Evolutionary conservation across 2,888 invertebrate genomes (phyloP).

Genomic region (Euplagia quadripunctaria): DNA sequence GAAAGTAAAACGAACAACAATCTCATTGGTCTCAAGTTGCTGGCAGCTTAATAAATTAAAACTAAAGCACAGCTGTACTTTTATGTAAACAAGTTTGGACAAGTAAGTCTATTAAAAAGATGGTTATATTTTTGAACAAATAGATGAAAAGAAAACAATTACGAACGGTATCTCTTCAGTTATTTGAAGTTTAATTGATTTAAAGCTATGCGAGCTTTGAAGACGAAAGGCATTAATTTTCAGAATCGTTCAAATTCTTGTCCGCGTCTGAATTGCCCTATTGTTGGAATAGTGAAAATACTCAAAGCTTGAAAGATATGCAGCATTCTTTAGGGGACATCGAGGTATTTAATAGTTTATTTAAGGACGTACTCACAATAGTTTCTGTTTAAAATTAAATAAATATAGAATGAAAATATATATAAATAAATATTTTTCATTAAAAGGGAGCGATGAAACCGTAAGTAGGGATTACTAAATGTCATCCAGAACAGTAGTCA

Average conservation of each 20-base stretch:
- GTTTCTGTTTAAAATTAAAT: no score
- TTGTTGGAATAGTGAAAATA: constrained; percentile 4
- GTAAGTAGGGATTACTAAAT: no score
- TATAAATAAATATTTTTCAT: no score
- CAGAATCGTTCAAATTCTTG: constrained; percentile 12
- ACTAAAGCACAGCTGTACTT: background rate
- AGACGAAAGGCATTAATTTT: constrained; percentile 5
- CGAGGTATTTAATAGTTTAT: background rate
- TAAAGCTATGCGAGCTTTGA: background rate
- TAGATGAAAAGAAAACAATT: background rate
- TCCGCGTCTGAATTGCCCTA: background rate
- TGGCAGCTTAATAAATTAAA: background rate
- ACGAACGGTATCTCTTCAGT: background rate
- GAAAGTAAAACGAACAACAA: background rate
- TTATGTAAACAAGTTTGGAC: background rate
- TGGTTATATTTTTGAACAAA: background rate
- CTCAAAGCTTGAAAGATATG: background rate
- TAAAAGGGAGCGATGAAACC: no score
- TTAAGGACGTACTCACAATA: background rate
- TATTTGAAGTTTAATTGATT: background rate
- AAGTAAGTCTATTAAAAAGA: background rate
- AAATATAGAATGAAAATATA: no score
- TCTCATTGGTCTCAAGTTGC: background rate
- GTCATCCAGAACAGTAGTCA: no score
- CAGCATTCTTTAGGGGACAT: background rate